A percentile compares a stretch with the other conserved stretches of the same genome.
Conservation (phyloP, 2,888 invertebrate genomes). For the Tetanocera ferruginea region DNA sequence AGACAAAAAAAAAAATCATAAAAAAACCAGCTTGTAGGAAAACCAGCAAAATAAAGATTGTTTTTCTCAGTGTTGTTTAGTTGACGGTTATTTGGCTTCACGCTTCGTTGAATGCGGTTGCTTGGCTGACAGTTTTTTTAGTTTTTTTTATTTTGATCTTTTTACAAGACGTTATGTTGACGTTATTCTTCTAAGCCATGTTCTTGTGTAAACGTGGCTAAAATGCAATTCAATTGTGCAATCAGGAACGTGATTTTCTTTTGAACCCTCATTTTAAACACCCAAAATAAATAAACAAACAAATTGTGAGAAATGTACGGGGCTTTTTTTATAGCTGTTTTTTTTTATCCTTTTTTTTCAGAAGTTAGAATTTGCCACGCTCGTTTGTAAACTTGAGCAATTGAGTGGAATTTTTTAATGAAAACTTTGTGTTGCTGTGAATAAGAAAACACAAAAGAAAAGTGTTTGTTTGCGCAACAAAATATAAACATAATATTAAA, state of each 20-base stretch:
- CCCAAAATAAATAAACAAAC: conserved; percentile 3
- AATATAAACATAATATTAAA: too few species aligned
- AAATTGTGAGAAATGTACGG: conserved; percentile 16
- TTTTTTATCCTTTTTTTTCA: background rate
- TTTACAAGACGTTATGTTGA: background rate
- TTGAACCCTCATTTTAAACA: background rate
- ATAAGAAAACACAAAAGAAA: too few species aligned
- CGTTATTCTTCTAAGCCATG: background rate
- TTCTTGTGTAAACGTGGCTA: conserved; percentile 30
- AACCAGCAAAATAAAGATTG: conserved; percentile 19
- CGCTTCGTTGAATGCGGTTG: conserved; percentile 44
- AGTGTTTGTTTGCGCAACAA: too few species aligned
- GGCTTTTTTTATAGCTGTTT: background rate
- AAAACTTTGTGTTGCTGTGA: conserved; percentile 28
- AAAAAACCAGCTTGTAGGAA: too few species aligned
- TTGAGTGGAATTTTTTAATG: conserved; percentile 48
- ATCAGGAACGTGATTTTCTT: conserved; percentile 41
- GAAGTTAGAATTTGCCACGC: background rate
- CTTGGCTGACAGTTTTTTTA: conserved; percentile 22
- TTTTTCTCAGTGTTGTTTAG: conserved; percentile 34
- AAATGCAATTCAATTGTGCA: conserved; percentile 49
- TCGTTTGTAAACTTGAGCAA: conserved; percentile 17
- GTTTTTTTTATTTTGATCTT: background rate
- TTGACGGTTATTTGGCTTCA: conserved; percentile 47
- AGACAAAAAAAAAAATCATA: background rate